Conservation (phyloP, 1,140 invertebrate species). For the Maconellicoccus hirsutus region DNA sequence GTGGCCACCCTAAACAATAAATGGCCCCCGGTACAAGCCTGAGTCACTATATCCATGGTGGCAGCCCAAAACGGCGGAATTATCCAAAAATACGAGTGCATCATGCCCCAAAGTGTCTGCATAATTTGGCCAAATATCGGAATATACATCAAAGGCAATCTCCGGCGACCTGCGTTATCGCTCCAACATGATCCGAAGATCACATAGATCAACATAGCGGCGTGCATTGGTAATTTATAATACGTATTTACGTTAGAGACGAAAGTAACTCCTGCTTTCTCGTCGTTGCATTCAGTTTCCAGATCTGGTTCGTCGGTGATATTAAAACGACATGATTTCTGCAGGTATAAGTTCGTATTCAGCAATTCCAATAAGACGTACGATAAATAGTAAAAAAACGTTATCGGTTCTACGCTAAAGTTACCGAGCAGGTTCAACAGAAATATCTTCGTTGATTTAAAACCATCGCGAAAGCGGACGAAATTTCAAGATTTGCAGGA, state of each 20-base stretch:
- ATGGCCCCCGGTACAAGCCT: background rate
- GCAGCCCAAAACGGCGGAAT: background rate
- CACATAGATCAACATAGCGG: slow-evolving; percentile 13
- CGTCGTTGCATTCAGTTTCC: background rate
- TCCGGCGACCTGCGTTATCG: slow-evolving; percentile 30
- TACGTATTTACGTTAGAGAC: background rate
- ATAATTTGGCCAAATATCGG: slow-evolving; percentile 31
- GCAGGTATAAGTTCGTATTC: background rate
- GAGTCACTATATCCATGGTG: background rate
- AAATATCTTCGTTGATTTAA: too few relatives aligned
- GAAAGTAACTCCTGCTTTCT: background rate
- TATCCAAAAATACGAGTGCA: background rate
- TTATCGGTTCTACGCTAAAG: background rate
- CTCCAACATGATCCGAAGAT: slow-evolving; percentile 30
- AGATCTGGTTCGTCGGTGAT: background rate
- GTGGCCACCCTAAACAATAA: background rate
- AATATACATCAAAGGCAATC: slow-evolving; percentile 37
- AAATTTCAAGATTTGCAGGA: too few relatives aligned
- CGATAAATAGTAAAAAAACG: background rate
- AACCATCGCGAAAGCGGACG: too few relatives aligned
- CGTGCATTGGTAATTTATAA: background rate
- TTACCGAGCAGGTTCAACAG: background rate
- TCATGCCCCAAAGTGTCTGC: background rate
- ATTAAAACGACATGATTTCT: background rate
- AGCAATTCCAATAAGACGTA: background rate